Evolutionary conservation across 2,888 invertebrate species (phyloP).

Genomic region (Morpho deidamia): DNA sequence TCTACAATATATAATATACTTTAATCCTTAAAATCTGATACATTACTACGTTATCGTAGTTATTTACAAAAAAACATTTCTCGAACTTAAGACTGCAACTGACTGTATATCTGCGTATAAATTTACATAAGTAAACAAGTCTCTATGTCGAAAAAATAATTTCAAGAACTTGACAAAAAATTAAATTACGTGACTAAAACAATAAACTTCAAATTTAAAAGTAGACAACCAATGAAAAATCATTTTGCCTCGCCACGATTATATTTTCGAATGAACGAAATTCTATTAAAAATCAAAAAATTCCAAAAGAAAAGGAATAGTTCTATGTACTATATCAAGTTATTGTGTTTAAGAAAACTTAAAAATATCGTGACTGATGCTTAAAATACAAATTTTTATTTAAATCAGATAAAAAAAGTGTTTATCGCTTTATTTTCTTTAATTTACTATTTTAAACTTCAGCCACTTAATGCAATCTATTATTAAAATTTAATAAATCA

Average conservation of each 20-base stretch:
- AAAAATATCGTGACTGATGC: not conserved
- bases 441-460: not conserved
- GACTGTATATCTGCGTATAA: not conserved
- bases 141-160: no score
- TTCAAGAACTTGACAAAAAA: not conserved
- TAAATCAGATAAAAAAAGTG: no score
- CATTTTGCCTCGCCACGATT: not conserved
- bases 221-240: not conserved
- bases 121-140: not conserved
- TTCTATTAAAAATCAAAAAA: conserved; percentile 2
- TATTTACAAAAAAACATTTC: conserved; percentile 62
- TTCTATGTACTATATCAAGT: not conserved
- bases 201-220: not conserved
- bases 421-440: no score
- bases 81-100: not conserved
- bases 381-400: not conserved
- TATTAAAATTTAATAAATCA: not conserved
- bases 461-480: not conserved
- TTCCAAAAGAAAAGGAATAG: conserved; percentile 15
- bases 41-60: conserved; percentile 42
- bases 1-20: conserved; percentile 54
- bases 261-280: no score
- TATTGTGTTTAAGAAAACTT: not conserved
- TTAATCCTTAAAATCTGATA: conserved; percentile 55
- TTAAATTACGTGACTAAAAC: not conserved